phyloP scores from a whole-genome alignment of 2,113 vertebrate species.

The Sinocyclocheilus anophthalmus region DNA sequence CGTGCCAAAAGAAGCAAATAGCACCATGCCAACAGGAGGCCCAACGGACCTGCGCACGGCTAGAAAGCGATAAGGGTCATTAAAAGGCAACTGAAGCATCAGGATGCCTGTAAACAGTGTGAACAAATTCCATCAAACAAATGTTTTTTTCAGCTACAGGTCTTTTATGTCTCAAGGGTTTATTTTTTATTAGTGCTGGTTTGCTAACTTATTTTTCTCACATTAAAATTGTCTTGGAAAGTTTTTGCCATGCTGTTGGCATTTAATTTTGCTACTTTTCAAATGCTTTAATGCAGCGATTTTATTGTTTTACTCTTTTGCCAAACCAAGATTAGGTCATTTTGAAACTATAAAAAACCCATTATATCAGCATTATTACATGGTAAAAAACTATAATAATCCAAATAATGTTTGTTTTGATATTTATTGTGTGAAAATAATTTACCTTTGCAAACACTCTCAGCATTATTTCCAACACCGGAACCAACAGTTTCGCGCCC shows the following conservation, averaged over 20 bases:
- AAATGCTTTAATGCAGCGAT: background rate
- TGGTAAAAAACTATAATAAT: background rate
- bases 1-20: constrained; percentile 70
- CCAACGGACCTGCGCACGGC: constrained; percentile 65
- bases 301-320: background rate
- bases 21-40: constrained; percentile 72
- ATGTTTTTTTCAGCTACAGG: constrained; percentile 9
- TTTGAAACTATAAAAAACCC: background rate
- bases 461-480: background rate
- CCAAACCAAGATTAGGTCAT: background rate
- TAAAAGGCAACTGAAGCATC: constrained; percentile 58
- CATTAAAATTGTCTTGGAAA: background rate
- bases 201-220: background rate
- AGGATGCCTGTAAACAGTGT: constrained; percentile 62
- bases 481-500: background rate
- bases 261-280: background rate
- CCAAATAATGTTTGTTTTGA: background rate
- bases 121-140: constrained; percentile 58
- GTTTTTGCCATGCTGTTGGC: background rate
- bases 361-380: background rate
- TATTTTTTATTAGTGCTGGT: background rate
- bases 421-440: background rate
- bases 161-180: background rate
- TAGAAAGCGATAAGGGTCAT: constrained; percentile 75
- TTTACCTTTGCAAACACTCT: background rate